Percentiles rank a stretch among this genome's conserved stretches.
Conservation (phyloP, 2,797 vertebrate species). For the Mergus octosetaceus region DNA sequence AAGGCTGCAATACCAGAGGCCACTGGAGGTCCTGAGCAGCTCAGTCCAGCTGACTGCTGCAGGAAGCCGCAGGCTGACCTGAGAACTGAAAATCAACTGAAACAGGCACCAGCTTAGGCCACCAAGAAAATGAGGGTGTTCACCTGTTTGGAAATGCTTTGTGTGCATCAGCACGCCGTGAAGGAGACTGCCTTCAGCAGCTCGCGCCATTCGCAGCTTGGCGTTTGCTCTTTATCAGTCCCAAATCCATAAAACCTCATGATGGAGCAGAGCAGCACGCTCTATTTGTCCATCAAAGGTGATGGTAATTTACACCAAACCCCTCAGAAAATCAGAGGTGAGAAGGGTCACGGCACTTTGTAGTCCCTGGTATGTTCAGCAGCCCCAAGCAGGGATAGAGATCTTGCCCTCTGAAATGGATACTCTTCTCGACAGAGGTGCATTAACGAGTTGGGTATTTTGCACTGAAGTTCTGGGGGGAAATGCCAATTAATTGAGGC, state of each 20-base stretch:
- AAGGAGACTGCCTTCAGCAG: not conserved
- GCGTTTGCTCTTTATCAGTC: not conserved
- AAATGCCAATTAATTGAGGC: not conserved
- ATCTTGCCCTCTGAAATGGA: not conserved
- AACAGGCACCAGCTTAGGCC: not conserved
- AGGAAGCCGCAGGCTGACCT: fast-evolving
- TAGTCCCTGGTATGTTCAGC: not conserved
- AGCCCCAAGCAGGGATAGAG: not conserved
- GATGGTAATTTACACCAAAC: not conserved
- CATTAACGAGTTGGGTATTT: not conserved
- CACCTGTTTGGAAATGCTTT: not conserved
- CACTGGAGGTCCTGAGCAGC: not conserved
- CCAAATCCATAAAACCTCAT: not conserved
- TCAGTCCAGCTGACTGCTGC: fast-evolving
- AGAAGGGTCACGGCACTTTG: not conserved
- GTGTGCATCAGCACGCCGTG: not conserved
- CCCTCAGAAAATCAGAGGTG: not conserved
- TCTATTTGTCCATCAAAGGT: not conserved
- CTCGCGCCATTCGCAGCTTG: not conserved
- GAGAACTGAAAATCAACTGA: not conserved
- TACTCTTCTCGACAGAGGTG: not conserved
- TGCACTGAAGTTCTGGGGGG: not conserved
- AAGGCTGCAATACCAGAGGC: not conserved
- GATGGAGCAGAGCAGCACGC: not conserved
- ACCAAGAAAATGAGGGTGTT: not conserved